Evolutionary conservation across 2,113 vertebrate genomes (phyloP).

Genomic region (Hylia prasina): DNA sequence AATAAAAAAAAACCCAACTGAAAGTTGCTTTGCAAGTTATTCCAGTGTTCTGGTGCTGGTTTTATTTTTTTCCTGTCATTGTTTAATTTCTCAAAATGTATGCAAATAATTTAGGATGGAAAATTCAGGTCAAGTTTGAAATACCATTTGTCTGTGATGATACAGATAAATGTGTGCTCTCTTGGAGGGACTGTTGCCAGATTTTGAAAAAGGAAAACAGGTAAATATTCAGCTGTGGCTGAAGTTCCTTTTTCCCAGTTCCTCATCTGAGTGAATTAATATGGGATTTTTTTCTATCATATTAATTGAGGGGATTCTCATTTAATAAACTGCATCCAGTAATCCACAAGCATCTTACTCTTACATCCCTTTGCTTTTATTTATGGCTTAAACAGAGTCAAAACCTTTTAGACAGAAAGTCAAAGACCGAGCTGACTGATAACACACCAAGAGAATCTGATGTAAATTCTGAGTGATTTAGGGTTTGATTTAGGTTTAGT

Average conservation of each 20-base stretch:
- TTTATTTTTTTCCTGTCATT: neutral
- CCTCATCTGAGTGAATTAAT: neutral
- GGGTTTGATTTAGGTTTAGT: neutral
- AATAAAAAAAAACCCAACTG: rapidly evolving
- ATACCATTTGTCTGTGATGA: neutral
- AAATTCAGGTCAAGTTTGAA: neutral
- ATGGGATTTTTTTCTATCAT: neutral
- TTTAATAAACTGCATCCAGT: neutral
- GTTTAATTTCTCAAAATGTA: neutral
- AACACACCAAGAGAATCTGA: neutral
- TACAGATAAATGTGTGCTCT: neutral
- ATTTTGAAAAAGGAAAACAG: neutral
- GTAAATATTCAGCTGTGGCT: neutral
- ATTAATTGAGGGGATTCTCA: neutral
- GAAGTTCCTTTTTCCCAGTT: neutral
- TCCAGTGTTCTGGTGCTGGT: neutral
- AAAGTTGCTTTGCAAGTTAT: neutral
- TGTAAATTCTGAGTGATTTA: neutral
- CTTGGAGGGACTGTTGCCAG: neutral
- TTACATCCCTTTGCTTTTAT: neutral
- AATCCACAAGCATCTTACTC: neutral
- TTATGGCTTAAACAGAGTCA: neutral
- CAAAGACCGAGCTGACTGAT: neutral
- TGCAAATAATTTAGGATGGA: neutral
- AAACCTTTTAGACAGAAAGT: neutral